Evolutionary conservation across 2,888 invertebrate genomes (phyloP), one percentile per base, ranked within the genome.

Genomic region (Hemithea aestivaria): DNA sequence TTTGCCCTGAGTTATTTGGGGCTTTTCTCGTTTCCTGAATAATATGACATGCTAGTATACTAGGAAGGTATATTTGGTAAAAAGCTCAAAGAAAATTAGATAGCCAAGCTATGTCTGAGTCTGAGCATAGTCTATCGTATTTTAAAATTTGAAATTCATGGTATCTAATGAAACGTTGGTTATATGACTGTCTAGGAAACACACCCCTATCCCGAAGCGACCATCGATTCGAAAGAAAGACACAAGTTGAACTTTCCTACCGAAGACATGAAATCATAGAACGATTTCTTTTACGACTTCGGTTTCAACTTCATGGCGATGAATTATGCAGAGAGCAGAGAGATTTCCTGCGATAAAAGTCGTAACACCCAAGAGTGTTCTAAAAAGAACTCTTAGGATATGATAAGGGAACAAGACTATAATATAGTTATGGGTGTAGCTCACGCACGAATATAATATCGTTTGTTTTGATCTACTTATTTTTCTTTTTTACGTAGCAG

Each of bases 251-350:
- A 85, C 72, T 83, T 84, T 75, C 64, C 71, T 72, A 72, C 69
- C 76, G 68, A 81, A 83, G 81, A 82, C 79, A 82, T 78, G 82
- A 80, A 84, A 85, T 87, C 84, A 84, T 84, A 84, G 83, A 84
- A 73, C 83, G 82, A 85, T 87, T 85, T 83, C 84, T 83, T 85
- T 85, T 87, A 85, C 84, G 84, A 83, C 81, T 79, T 81, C 75
- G 82, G 82, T 85, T 87, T 84, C 84, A 84, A 87, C 85, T 85
- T 83, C 82, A 80, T 76, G 78, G 73, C 81, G 72, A 84, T 85
- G 85, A 85, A 87, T 87, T 84, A 87, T 85, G 84, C 83, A 83
- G 82, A 82, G 72, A 81, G 76, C 73, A 81, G 82, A 80, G 74
- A 81, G 84, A 84, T 84, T 84, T 84, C 75, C 78, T 73, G 69